Evolutionary conservation across 2,888 invertebrate species (phyloP), one percentile per base, ranked within the genome.

Genomic region (Synergus umbraculus): DNA sequence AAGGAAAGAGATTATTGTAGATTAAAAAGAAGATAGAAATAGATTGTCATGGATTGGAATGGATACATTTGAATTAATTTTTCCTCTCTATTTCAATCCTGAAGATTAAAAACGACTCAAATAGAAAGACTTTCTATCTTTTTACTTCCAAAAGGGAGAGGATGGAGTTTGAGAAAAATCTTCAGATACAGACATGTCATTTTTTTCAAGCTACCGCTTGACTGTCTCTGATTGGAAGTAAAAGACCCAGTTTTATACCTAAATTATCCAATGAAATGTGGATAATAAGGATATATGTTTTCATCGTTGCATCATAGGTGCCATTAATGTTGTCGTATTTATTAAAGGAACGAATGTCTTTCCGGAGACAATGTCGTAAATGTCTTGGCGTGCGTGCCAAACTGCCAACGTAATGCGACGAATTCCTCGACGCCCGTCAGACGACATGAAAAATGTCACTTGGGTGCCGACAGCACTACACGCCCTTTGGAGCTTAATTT

Each of bases 371-470:
- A 18, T 58, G 58, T 58, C 58, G 58, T 58, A 58, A 49, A 77
- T 49, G 37, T 37, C 66, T 77, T 66, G 66, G 54, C 65, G 22
- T 63, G 60, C 63, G 78, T 67, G 67, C 67, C 78, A 58, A 43
- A 29, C 29, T 29, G 29, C 29, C 29, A 29, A 29, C 73, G 46
- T 41, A 60, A 41, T 43, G 22, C n/a, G 78, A 41, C 67, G 69
- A 78, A 54, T 78, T 69, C 78, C 78, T 69, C 46, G 77, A 64
- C 66, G 79, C 58, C 64, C 46, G 79, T 58, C 58, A 60, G 44
- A 22, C 44, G 76, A 79, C 76, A 29, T 63, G 77, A 79, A 79
- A 79, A 79, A 79, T 79, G 76, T 79, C 77, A 73, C 69, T 69
- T 60, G 67, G 54, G 64, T 63, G 78, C 69, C 76, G 77, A 77